Base-by-base conservation (phyloP, 2,888 invertebrate genomes). In the Lochmaea crataegi region DNA sequence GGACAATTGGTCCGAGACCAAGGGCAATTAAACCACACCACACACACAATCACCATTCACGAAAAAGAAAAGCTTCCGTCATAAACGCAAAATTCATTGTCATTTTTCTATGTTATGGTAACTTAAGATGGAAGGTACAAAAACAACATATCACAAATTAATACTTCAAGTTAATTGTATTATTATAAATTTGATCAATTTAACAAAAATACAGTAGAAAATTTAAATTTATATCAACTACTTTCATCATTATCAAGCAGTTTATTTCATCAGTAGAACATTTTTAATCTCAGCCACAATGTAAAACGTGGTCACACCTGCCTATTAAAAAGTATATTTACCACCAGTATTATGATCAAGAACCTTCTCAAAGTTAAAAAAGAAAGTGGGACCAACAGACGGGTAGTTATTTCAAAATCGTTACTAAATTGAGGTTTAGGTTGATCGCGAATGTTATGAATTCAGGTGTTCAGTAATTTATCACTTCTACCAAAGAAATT, bases 101-200 rank as follows among this genome's bases (percentile, higher is more conserved):
- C 38, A 16, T 32, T 38, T 16, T 12, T 61, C n/a, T n/a, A 41
- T 48, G 2, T 38, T 18, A 11, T 12, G 5, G 26, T 9, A 26
- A 65, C 45, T 48, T 42, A 45, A 9, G 6, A 53, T 32, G 67
- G 67, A 67, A 67, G 45, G 67, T 58, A 57, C 10, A 58, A 26
- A 67, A 48, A 67, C 11, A 58, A 14, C 1, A 57, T 67, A 67
- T 67, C 67, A 67, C 67, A 67, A 67, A 56, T 53, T 66, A 66
- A 66, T 56, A 66, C 66, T 66, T 48, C 7, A n/a, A 45, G 45
- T 48, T 3, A 48, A n/a, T n/a, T 5, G 48, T 10, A 11, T 41
- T 41, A 41, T 11, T 41, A 41, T 41, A 41, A 41, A 41, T 10
- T 7, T 41, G 41, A 10, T 41, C 3, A 7, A 41, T 41, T 41